Conservation (phyloP, 2,797 vertebrate genomes). For the Salmo trutta region DNA sequence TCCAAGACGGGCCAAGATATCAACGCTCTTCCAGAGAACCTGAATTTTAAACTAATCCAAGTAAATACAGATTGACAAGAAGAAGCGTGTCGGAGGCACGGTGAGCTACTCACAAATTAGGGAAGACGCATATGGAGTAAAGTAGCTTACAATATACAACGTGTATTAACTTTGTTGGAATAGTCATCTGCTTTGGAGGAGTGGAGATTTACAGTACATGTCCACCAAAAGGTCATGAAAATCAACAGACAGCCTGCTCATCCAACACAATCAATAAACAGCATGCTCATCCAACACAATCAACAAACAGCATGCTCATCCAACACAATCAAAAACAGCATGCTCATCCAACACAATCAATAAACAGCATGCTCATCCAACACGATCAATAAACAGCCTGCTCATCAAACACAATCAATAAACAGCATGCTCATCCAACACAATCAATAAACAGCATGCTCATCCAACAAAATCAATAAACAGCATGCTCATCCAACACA, state of each 20-base stretch:
- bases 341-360: no score
- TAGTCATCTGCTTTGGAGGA: not conserved
- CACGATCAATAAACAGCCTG: no score
- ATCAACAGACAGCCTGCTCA: not conserved
- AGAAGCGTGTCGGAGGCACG: no score
- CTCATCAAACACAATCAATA: no score
- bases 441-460: no score
- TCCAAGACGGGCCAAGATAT: slow-evolving; percentile 34
- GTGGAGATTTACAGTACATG: not conserved
- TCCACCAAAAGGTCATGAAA: not conserved
- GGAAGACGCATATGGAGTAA: not conserved
- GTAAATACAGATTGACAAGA: slow-evolving; percentile 45
- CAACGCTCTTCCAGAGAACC: slow-evolving; percentile 29
- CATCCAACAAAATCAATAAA: no score
- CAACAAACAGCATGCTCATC: no score
- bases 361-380: no score
- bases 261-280: not conserved
- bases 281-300: no score
- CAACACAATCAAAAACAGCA: no score
- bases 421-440: no score
- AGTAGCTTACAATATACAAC: not conserved
- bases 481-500: not conserved
- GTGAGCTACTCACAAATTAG: not conserved
- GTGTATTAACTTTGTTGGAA: not conserved
- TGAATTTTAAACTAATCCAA: slow-evolving; percentile 19